phyloP scores from a whole-genome alignment of 2,113 vertebrate genomes.

The Mastomys natalensis region DNA sequence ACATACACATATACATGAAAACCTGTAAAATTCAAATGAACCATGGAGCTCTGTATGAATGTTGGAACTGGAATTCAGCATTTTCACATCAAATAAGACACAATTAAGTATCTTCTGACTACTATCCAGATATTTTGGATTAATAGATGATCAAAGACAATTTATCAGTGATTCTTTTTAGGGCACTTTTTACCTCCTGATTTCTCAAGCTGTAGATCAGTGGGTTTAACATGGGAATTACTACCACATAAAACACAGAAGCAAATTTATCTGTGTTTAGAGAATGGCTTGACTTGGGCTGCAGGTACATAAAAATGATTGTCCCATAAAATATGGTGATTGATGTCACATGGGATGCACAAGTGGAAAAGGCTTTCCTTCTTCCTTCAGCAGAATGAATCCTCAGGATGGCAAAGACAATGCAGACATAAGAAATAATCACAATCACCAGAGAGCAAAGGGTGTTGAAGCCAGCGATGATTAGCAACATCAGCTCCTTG shows the following conservation, averaged over 20 bases:
- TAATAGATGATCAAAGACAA: neutral
- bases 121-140: neutral
- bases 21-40: neutral
- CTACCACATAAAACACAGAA: constrained; percentile 56
- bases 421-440: constrained; percentile 60
- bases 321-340: constrained; percentile 41
- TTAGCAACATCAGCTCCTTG: constrained; percentile 62
- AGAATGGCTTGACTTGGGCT: constrained; percentile 69
- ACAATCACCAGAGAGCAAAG: constrained; percentile 57
- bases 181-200: constrained; percentile 58
- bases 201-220: constrained; percentile 47
- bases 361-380: too few species aligned
- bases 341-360: neutral
- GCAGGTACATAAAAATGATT: constrained; percentile 68
- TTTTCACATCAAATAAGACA: neutral
- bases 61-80: neutral
- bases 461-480: constrained; percentile 41
- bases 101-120: neutral
- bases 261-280: constrained; percentile 58
- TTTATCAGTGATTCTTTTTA: constrained; percentile 54
- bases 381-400: too few species aligned
- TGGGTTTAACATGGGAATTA: constrained; percentile 74
- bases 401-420: constrained; percentile 4
- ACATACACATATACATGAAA: neutral
- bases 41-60: neutral